phyloP scores from a whole-genome alignment of 2,113 vertebrate species.

The Rhinoderma darwinii region DNA sequence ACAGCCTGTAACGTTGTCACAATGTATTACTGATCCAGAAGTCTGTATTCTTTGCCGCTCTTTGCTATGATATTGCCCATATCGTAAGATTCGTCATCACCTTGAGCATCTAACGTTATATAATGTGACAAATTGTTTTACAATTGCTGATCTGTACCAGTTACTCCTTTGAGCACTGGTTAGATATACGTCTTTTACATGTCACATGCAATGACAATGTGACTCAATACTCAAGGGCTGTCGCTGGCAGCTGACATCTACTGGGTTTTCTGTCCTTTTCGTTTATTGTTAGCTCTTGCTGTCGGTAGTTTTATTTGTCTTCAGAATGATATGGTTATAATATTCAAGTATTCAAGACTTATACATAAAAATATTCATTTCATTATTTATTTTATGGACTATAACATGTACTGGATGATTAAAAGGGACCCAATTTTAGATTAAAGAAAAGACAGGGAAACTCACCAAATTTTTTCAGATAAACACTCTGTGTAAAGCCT shows the following conservation, averaged over 20 bases:
- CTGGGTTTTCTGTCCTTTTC: constrained; percentile 1
- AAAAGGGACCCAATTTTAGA: too few species aligned
- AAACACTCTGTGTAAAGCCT: too few species aligned
- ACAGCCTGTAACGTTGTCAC: constrained; percentile 22
- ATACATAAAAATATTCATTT: not conserved
- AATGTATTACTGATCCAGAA: not conserved
- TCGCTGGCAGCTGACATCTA: constrained; percentile 26
- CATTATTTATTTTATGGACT: not conserved
- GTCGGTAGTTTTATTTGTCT: constrained; percentile 22
- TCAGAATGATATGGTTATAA: not conserved
- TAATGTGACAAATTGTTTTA: constrained; percentile 40
- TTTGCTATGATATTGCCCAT: not conserved
- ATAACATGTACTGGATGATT: not conserved
- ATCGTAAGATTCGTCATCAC: constrained; percentile 8
- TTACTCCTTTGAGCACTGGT: not conserved
- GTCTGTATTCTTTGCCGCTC: not conserved
- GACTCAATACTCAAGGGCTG: constrained; percentile 25
- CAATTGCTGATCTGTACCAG: constrained; percentile 36
- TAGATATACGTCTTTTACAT: constrained; percentile 36
- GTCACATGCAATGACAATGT: constrained; percentile 41
- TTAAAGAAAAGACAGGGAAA: too few species aligned
- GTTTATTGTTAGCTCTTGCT: constrained; percentile 21
- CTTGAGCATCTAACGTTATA: constrained; percentile 17
- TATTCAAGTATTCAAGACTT: not conserved
- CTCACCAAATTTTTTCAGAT: too few species aligned